Evolutionary conservation across 2,113 vertebrate species (phyloP).

Genomic region (Barbus barbus): DNA sequence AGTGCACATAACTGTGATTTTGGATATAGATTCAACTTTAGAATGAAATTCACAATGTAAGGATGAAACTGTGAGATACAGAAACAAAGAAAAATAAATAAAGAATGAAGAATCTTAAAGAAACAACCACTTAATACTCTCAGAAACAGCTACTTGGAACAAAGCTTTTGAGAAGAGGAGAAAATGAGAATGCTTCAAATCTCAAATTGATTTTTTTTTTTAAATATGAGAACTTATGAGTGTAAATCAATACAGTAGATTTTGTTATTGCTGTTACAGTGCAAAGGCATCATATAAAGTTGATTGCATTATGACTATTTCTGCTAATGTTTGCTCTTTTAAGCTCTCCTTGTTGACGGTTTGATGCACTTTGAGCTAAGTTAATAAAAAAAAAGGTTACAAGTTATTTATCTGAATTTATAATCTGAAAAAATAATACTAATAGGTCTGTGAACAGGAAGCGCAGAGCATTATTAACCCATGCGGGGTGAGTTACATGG

Average conservation of each 20-base stretch:
- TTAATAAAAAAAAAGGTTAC: no score
- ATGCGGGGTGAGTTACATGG: background rate
- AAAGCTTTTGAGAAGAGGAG: background rate
- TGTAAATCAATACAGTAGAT: background rate
- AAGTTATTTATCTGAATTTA: background rate
- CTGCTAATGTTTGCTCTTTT: slow-evolving; percentile 4
- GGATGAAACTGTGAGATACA: no score
- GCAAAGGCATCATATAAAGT: background rate
- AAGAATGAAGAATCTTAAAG: no score
- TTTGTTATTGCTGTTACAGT: background rate
- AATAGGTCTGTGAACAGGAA: background rate
- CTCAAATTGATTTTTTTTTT: background rate
- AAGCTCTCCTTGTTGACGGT: background rate
- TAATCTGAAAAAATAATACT: slow-evolving; percentile 4
- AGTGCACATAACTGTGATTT: no score
- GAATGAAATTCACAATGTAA: no score
- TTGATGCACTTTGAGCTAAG: background rate
- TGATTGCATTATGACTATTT: background rate
- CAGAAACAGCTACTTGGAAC: background rate
- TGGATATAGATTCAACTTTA: no score
- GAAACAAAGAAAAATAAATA: no score
- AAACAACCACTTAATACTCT: no score
- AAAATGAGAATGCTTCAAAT: background rate
- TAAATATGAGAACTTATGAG: background rate
- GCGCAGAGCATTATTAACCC: background rate